Percentiles rank a stretch among this genome's conserved stretches.
Conservation (phyloP, 2,888 invertebrate species). For the Drosophila fungiperda region DNA sequence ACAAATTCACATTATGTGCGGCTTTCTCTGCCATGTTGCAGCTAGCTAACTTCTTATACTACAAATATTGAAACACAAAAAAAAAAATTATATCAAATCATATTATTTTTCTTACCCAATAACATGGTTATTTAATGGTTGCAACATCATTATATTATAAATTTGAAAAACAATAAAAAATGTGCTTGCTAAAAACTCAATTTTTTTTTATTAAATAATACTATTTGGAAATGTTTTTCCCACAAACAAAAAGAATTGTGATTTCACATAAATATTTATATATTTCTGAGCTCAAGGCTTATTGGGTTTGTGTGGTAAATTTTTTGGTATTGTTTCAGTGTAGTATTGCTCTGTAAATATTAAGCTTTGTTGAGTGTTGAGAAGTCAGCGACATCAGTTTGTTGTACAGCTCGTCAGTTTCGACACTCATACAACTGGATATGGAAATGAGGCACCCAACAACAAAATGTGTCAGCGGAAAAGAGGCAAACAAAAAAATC, state of each 20-base stretch:
- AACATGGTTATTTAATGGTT: background rate
- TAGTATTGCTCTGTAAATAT: background rate
- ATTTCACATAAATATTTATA: background rate
- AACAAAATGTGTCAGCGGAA: constrained; percentile 62
- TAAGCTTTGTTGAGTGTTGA: background rate
- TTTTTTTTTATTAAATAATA: too few relatives aligned
- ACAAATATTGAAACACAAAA: background rate
- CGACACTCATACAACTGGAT: constrained; percentile 23
- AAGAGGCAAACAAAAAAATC: constrained; percentile 27
- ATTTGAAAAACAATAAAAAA: background rate
- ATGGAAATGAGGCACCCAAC: constrained; percentile 51
- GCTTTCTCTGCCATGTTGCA: background rate
- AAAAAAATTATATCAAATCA: background rate
- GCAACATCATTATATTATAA: background rate
- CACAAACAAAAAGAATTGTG: background rate
- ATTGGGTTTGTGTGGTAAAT: background rate
- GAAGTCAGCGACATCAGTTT: constrained; percentile 6
- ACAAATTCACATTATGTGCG: background rate
- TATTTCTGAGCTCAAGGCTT: background rate
- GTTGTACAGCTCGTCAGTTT: constrained; percentile 25
- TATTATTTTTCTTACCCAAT: background rate
- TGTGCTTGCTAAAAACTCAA: background rate
- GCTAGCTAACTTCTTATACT: too few relatives aligned
- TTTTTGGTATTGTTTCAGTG: background rate
- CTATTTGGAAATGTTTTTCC: background rate